Evolutionary conservation across 2,113 vertebrate species (phyloP).

Genomic region (Cololabis saira): DNA sequence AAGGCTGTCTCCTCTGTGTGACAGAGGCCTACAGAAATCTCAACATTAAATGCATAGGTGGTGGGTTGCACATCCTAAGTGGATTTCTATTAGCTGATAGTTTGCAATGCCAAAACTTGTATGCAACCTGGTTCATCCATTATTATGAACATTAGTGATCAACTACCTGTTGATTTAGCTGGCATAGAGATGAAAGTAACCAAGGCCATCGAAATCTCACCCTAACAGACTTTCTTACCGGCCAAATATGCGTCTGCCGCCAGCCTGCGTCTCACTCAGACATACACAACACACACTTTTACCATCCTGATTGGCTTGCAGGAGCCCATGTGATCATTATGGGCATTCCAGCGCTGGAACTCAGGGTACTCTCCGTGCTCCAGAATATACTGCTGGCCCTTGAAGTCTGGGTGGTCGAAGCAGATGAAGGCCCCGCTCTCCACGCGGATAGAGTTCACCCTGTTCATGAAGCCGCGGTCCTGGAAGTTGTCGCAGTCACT

Average conservation of each 20-base stretch:
- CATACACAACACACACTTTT: slow-evolving; percentile 39
- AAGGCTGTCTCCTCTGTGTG: slow-evolving; percentile 21
- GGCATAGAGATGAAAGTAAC: slow-evolving; percentile 11
- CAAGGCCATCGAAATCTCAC: slow-evolving; percentile 7
- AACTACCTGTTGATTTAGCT: slow-evolving; percentile 2
- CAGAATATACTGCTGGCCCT: slow-evolving; percentile 91
- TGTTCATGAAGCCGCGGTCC: slow-evolving; percentile 90
- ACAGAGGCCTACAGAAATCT: slow-evolving; percentile 19
- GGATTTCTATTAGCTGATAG: too few species aligned
- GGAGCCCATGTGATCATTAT: slow-evolving; percentile 92
- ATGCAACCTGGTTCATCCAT: background rate
- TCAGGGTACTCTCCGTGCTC: slow-evolving; percentile 90
- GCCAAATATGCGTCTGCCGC: slow-evolving; percentile 41
- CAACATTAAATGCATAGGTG: too few species aligned
- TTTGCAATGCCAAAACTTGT: too few species aligned
- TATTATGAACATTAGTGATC: background rate
- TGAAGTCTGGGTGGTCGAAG: slow-evolving; percentile 89
- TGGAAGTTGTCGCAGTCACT: slow-evolving; percentile 92
- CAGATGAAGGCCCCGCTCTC: slow-evolving; percentile 92
- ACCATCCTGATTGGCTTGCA: slow-evolving; percentile 91
- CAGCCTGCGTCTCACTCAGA: slow-evolving; percentile 15
- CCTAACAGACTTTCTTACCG: background rate
- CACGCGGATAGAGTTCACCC: slow-evolving; percentile 90
- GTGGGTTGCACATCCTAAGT: too few species aligned
- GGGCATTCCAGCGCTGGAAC: slow-evolving; percentile 91